Percentiles rank a stretch among this genome's conserved stretches.
Evolutionary conservation across 2,797 vertebrate species (phyloP).

Genomic region (Enteromius radiatus): DNA sequence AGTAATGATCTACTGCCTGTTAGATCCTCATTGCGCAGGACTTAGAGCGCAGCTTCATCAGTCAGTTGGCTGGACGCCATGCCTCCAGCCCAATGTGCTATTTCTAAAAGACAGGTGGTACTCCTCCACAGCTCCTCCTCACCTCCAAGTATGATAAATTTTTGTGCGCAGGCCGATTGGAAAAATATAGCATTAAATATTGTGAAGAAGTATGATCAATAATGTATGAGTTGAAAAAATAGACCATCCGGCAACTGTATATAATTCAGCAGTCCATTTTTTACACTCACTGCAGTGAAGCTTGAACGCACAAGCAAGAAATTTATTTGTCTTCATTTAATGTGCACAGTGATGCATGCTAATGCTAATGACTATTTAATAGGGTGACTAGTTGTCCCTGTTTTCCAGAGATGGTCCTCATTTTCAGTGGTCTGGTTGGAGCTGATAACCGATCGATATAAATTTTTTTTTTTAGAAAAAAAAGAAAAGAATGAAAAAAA

Average conservation of each 20-base stretch:
- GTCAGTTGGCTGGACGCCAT: constrained; percentile 64
- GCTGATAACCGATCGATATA: too few species aligned
- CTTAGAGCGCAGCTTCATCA: constrained; percentile 74
- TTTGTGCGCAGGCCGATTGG: constrained; percentile 4
- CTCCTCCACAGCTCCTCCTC: not conserved
- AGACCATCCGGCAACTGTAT: constrained; percentile 5
- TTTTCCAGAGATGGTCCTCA: not conserved
- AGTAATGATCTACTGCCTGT: constrained; percentile 74
- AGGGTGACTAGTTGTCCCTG: not conserved
- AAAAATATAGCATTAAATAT: constrained; percentile 24
- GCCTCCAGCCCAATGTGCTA: constrained; percentile 54
- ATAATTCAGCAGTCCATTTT: constrained; percentile 1
- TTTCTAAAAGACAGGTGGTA: constrained; percentile 44
- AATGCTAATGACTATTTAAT: not conserved
- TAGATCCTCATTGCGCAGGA: constrained; percentile 75
- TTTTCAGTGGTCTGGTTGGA: not conserved
- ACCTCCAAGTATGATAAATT: constrained; percentile 1
- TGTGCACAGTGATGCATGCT: constrained; percentile 3
- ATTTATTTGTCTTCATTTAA: constrained; percentile 26
- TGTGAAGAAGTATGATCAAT: constrained; percentile 29
- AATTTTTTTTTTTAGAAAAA: not conserved
- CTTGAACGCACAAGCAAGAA: not conserved
- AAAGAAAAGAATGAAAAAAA: not conserved
- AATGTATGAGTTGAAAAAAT: constrained; percentile 23
- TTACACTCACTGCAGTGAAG: not conserved